Evolutionary conservation across 2,113 vertebrate genomes (phyloP), one percentile per base, ranked within the genome.

Genomic region (Rhinoptilus africanus): DNA sequence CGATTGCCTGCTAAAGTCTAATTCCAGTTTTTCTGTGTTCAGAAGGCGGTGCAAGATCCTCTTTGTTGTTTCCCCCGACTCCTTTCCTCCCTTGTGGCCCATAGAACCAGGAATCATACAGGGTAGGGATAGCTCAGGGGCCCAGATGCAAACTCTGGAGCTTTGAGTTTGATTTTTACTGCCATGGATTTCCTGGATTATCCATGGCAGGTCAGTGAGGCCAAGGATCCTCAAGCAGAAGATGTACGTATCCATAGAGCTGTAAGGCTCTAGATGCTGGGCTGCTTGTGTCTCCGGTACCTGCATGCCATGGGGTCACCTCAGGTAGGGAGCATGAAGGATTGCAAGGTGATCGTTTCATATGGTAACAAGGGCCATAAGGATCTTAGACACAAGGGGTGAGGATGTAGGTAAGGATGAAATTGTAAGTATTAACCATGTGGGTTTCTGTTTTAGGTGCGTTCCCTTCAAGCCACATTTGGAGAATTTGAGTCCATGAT

Each of bases 401-500:
- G 19, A 48, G 56, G 43, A 53, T 37, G 27, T 23, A 64, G 50
- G 18, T 85, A 27, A 77, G 15, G 47, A 32, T 85, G 50, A 60
- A 80, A 56, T 79, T 73, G 28, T 43, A 53, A 19, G 14, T 35
- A 27, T 45, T 92, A 98, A 96, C 91, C 47, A 2, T 59, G 19
- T 91, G 54, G 76, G 37, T 95, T 98, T 93, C 84, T 88, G 67
- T 95, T 96, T 30, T 84, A 99, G 99, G 98, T 99, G 83, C 98
- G 97, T 73, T 98, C 98, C 47, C 98, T 99, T 96, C 98, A 98
- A 89, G 89, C 97, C 48, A 95, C 98, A 0, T 97, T 99, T 77
- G 98, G 98, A 57, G 98, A 98, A 14, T 97, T 99, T 62, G 99
- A 99, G 95, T 98, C 98, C 15, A 97, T 98, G 30, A 93, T 99